Evolutionary conservation across 2,797 vertebrate genomes (phyloP).

Genomic region (Diplodus sargus): DNA sequence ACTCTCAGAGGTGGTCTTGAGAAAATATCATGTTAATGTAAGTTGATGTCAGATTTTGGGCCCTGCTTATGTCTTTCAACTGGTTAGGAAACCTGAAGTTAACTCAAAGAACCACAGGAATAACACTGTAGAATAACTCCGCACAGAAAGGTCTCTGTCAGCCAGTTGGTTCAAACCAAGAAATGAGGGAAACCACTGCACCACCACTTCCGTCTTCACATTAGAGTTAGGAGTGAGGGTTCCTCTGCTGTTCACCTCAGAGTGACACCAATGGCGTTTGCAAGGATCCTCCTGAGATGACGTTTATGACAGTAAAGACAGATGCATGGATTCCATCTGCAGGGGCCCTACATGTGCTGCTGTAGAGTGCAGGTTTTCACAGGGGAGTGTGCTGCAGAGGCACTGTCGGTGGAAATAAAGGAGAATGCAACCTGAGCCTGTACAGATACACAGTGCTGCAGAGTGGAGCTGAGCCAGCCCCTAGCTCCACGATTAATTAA

Average conservation of each 20-base stretch:
- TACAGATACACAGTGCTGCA: constrained; percentile 56
- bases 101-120: background rate
- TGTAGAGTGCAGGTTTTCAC: constrained; percentile 24
- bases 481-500: constrained; percentile 70
- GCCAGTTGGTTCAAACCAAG: background rate
- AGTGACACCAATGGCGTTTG: background rate
- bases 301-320: constrained; percentile 24
- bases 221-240: background rate
- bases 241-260: background rate
- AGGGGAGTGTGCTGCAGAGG: constrained; percentile 22
- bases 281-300: background rate
- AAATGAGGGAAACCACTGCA: background rate
- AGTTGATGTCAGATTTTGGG: too few relatives aligned
- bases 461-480: constrained; percentile 17
- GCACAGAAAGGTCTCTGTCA: background rate
- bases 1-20: too few relatives aligned
- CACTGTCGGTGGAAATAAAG: constrained; percentile 63
- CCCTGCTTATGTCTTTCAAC: background rate
- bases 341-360: background rate
- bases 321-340: constrained; percentile 44
- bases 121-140: background rate
- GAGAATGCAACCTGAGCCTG: constrained; percentile 54
- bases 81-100: background rate
- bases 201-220: background rate
- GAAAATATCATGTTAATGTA: too few relatives aligned